Evolutionary conservation across 2,888 invertebrate species (phyloP).

Genomic region (Agrotis clavis): DNA sequence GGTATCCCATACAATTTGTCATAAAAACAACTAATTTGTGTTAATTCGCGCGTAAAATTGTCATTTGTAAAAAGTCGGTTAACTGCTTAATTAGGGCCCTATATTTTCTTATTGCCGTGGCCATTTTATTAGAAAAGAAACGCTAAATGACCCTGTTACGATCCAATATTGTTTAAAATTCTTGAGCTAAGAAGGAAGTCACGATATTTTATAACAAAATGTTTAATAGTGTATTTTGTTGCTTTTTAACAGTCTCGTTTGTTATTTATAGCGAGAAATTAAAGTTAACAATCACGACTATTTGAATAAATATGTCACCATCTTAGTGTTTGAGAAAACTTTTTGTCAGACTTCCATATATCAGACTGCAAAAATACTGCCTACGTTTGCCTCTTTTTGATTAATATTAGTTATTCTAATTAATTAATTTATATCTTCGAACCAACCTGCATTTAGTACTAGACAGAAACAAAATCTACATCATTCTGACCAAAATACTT

Average conservation of each 20-base stretch:
- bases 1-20: conserved; percentile 63
- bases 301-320: conserved; percentile 10
- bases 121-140: conserved; percentile 48
- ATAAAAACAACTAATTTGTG: conserved; percentile 77
- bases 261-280: conserved; percentile 48
- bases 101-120: conserved; percentile 70
- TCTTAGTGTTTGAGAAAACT: neutral
- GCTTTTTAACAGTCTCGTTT: conserved; percentile 51
- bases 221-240: conserved; percentile 46
- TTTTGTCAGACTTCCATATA: neutral
- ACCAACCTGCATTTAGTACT: neutral
- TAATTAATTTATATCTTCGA: no score
- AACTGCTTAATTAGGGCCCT: conserved; percentile 77
- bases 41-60: conserved; percentile 87
- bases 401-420: no score
- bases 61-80: conserved; percentile 76
- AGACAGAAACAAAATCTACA: neutral
- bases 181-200: conserved; percentile 53
- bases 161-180: conserved; percentile 46
- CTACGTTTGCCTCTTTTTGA: no score
- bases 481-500: neutral
- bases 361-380: no score
- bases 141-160: conserved; percentile 49
- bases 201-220: conserved; percentile 51
- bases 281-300: conserved; percentile 60